Base-by-base conservation (phyloP, 2,888 invertebrate genomes). In the Erannis defoliaria region DNA sequence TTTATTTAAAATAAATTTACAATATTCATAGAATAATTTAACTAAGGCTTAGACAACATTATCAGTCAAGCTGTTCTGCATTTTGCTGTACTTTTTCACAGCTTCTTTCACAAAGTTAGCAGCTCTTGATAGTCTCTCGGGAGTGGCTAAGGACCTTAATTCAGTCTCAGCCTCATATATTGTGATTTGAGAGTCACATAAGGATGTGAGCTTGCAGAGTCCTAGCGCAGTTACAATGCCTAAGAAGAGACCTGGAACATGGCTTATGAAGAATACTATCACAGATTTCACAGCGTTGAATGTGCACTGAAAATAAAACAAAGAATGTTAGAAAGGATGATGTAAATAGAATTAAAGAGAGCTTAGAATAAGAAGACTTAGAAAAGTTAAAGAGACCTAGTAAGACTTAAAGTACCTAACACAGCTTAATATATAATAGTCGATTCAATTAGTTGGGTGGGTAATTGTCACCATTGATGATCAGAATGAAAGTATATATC, bases 171-270 rank as follows among this genome's bases (percentile, higher is more conserved):
- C 64, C n/a, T 77, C 74, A 0, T 74, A 53, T 2, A 78, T 38
- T 2, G 77, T 74, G 18, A 68, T 37, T 29, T 63, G 43, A 9
- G 70, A 58, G 37, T 66, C 64, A 23, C 70, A 95, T 29, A 94
- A 62, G 0, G 94, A 89, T 0, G 95, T 94, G 35, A 94, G 79
- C 18, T 93, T 91, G 80, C 94, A 95, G 1, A 94, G 70, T 1
- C 92, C 86, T 1, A 93, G 85, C 0, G 92, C 93, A 14, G 93
- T 78, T 8, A 89, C 64, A 1, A 88, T 68, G 0, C 83, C 82
- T 4, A 78, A 56, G 1, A 76, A 21, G 0, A 82, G 56, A 1
- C 78, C 73, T 14, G 77, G 71, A 19, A 66, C 61, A 4, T 76
- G 77, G 6, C 55, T 61, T 21, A 81, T 6, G 16, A 80, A 6